Evolutionary conservation across 2,888 invertebrate genomes (phyloP), one percentile per base, ranked within the genome.

Genomic region (Seira ritae): DNA sequence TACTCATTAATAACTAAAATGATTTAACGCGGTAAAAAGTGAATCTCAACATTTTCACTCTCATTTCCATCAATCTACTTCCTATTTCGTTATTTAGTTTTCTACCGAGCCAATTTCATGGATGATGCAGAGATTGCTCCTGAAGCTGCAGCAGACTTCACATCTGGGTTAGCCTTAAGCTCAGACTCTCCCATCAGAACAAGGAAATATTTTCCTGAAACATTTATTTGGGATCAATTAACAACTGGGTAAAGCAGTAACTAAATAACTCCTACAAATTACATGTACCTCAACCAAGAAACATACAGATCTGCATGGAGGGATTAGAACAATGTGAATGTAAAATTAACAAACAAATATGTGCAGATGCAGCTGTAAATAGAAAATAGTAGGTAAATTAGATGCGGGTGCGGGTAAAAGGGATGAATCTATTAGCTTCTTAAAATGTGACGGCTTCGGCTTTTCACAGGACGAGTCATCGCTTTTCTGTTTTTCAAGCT

Each of bases 141-240:
- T 84, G 84, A 89, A 88, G 90, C 90, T 76, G 84, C 88, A 86
- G 89, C 89, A 80, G 84, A 84, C 82, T 84, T 82, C 76, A 73
- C 82, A 19, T 42, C 42, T 12, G 17, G 86, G 80, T 6, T 86
- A 85, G 80, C 83, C 74, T 68, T 24, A n/a, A n/a, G n/a, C 31
- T 77, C 76, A 80, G 86, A 85, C 20, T 75, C 85, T 46, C 74
- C 87, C 42, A 31, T 85, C 77, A 89, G 89, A 89, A 91, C 93
- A 66, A 92, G 94, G 89, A 93, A 93, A 91, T 91, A 93, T 90
- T 95, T 95, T 91, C 94, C 94, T 55, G 95, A 95, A 92, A 94
- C 94, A 72, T 95, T 95, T 94, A 91, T 94, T 88, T 94, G 93
- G 93, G 92, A 93, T 88, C 92, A 92, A 90, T 91, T 92, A 87